A percentile compares a stretch with the other conserved stretches of the same genome.
Conservation (phyloP, 2,888 invertebrate genomes). For the Tyria jacobaeae region DNA sequence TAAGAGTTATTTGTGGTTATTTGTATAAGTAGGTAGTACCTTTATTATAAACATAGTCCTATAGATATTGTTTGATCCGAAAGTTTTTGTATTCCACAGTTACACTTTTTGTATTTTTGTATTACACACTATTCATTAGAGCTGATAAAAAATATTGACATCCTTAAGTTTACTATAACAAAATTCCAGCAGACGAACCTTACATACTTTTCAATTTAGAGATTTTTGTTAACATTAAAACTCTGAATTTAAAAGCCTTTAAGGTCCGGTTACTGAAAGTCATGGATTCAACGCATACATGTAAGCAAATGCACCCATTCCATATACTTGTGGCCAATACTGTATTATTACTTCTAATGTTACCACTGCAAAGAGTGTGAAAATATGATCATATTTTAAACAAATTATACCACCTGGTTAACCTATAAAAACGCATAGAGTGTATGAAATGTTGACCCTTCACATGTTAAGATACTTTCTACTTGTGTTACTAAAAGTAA, state of each 20-base stretch:
- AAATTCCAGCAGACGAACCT: no score
- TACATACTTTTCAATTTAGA: no score
- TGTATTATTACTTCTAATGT: slow-evolving; percentile 4
- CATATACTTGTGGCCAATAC: not conserved
- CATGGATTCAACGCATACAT: no score
- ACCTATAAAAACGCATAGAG: not conserved
- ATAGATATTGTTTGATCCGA: not conserved
- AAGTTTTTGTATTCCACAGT: not conserved
- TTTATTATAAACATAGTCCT: not conserved
- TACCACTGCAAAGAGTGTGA: not conserved
- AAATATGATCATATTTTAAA: not conserved
- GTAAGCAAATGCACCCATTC: not conserved
- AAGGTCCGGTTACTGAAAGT: no score
- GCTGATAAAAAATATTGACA: no score
- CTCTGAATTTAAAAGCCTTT: no score
- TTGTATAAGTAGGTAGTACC: slow-evolving; percentile 8
- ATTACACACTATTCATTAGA: no score
- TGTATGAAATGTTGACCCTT: not conserved
- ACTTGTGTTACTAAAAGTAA: not conserved
- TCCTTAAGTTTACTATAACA: no score
- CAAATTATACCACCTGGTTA: not conserved
- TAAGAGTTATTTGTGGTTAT: not conserved
- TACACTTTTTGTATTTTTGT: not conserved
- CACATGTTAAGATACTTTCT: not conserved
- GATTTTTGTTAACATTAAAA: no score